A percentile compares a stretch with the other conserved stretches of the same genome.
phyloP scores from a whole-genome alignment of 2,888 invertebrate genomes.

The Hyalella azteca region DNA sequence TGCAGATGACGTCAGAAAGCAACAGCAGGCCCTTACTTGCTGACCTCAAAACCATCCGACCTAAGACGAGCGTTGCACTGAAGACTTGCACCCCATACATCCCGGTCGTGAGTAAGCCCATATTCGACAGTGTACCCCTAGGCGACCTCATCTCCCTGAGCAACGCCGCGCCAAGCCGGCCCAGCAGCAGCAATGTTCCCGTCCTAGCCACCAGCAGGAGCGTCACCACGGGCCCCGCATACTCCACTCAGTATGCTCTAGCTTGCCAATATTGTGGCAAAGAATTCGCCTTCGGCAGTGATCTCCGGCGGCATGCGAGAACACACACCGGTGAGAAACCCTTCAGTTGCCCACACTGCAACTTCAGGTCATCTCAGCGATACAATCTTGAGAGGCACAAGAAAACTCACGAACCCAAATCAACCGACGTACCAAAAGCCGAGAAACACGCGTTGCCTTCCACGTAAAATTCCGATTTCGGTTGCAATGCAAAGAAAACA shows the following conservation, averaged over 20 bases:
- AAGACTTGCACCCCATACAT: neutral
- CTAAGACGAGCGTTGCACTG: neutral
- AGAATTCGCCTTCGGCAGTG: constrained; percentile 24
- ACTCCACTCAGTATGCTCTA: neutral
- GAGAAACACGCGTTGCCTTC: no score
- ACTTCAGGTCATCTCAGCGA: neutral
- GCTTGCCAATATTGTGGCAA: constrained; percentile 22
- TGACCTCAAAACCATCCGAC: neutral
- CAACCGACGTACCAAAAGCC: no score
- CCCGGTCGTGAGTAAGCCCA: neutral
- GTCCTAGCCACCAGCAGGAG: neutral
- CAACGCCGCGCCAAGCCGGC: neutral
- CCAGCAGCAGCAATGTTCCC: neutral
- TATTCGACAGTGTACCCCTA: neutral
- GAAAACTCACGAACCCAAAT: constrained; percentile 15
- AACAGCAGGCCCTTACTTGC: neutral
- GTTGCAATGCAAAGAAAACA: no score
- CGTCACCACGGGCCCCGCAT: neutral
- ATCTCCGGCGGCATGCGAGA: constrained; percentile 16
- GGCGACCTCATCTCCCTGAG: constrained; percentile 3
- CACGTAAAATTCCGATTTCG: no score
- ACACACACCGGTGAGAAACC: constrained; percentile 36
- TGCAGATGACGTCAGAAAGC: neutral
- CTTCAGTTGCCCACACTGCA: neutral
- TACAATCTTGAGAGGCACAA: constrained; percentile 24